A percentile compares a stretch with the other conserved stretches of the same genome.
phyloP scores from a whole-genome alignment of 2,113 vertebrate genomes.

The Otis tarda region DNA sequence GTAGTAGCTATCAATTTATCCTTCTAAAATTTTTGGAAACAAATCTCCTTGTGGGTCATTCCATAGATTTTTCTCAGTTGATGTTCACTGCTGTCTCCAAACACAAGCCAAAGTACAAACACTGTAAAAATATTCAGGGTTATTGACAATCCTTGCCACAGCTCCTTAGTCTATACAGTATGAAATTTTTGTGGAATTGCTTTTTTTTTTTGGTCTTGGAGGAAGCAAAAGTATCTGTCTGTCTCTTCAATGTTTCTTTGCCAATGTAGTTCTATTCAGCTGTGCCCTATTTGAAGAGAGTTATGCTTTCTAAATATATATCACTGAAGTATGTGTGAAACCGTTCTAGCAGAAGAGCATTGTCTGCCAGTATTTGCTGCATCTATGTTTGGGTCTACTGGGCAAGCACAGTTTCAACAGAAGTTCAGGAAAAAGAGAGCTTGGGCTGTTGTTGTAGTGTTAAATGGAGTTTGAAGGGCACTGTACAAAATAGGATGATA shows the following conservation, averaged over 20 bases:
- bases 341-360: fast-evolving
- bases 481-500: background rate
- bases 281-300: background rate
- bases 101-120: background rate
- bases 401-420: background rate
- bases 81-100: background rate
- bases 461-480: background rate
- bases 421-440: background rate
- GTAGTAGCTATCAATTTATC: background rate
- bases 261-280: background rate
- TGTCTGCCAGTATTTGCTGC: background rate
- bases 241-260: background rate
- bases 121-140: background rate
- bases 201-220: background rate
- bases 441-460: fast-evolving
- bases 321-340: background rate
- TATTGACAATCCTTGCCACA: background rate
- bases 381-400: background rate
- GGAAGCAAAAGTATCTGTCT: background rate
- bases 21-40: background rate
- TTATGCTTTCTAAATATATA: background rate
- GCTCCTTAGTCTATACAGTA: background rate
- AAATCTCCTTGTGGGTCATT: background rate
- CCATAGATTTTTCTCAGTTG: background rate
- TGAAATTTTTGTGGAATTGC: background rate